phyloP scores from a whole-genome alignment of 2,888 invertebrate genomes.

The Macropis europaea region DNA sequence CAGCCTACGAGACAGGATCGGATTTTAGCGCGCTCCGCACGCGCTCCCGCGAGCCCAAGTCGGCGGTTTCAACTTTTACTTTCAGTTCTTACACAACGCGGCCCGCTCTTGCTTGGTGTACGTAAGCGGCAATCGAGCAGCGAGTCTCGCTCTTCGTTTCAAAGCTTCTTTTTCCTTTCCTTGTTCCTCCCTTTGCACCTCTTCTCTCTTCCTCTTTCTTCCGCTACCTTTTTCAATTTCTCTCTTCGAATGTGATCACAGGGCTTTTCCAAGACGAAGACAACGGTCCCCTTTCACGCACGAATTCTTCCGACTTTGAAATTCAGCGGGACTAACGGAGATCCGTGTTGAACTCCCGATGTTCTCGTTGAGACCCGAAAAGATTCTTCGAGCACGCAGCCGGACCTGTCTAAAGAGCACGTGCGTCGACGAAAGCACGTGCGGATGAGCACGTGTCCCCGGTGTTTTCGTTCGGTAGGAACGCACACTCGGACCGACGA shows the following conservation, averaged over 20 bases:
- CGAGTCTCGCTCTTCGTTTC: constrained; percentile 37
- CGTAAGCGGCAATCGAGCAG: constrained; percentile 57
- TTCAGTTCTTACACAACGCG: constrained; percentile 80
- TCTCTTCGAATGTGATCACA: too few species aligned
- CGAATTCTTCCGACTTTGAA: not conserved
- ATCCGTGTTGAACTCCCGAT: too few species aligned
- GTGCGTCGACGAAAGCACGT: constrained; percentile 49
- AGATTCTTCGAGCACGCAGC: not conserved
- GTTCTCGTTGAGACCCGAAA: not conserved
- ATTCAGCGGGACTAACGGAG: not conserved
- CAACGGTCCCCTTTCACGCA: not conserved
- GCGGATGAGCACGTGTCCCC: constrained; percentile 54
- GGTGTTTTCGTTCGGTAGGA: constrained; percentile 36
- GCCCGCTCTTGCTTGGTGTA: constrained; percentile 60
- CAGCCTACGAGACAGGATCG: constrained; percentile 69
- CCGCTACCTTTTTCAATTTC: not conserved
- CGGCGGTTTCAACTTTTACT: constrained; percentile 80
- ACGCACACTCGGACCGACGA: constrained; percentile 6
- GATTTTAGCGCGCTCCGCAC: constrained; percentile 78
- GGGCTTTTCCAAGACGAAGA: not conserved
- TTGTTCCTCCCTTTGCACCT: not conserved
- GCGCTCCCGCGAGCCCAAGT: constrained; percentile 72
- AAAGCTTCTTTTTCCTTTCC: constrained; percentile 41
- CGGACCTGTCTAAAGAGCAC: constrained; percentile 39
- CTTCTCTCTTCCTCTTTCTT: not conserved